Evolutionary conservation across 2,113 vertebrate species (phyloP).

Genomic region (Coreoperca whiteheadi): DNA sequence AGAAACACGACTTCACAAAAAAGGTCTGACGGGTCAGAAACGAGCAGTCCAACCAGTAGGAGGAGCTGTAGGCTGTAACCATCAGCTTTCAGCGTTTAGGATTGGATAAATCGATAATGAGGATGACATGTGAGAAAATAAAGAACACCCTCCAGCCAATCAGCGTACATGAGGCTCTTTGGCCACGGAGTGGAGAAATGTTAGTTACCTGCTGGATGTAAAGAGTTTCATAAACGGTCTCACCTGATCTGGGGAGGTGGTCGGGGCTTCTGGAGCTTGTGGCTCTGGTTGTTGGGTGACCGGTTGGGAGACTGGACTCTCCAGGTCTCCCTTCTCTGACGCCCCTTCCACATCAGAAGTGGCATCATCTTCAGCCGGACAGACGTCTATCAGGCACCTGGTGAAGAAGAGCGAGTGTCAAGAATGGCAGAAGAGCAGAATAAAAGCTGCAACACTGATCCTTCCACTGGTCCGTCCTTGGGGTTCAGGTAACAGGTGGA

Average conservation of each 20-base stretch:
- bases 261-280: background rate
- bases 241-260: slow-evolving; percentile 57
- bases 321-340: slow-evolving; percentile 41
- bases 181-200: background rate
- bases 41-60: background rate
- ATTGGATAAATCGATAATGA: background rate
- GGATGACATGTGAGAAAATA: background rate
- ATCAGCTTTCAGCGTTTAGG: background rate
- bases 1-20: too few relatives aligned
- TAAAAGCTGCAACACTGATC: background rate
- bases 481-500: background rate
- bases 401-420: background rate
- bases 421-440: background rate
- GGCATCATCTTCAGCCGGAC: background rate
- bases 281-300: slow-evolving; percentile 49
- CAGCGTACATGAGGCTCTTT: background rate
- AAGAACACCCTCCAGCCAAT: background rate
- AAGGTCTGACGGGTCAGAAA: too few relatives aligned
- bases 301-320: slow-evolving; percentile 11
- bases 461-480: background rate
- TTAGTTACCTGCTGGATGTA: background rate
- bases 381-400: slow-evolving; percentile 51
- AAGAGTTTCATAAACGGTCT: background rate
- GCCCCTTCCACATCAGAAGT: slow-evolving; percentile 37
- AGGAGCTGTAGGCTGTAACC: background rate